Conservation (phyloP, 2,888 invertebrate genomes). For the Cerastis rubricosa region DNA sequence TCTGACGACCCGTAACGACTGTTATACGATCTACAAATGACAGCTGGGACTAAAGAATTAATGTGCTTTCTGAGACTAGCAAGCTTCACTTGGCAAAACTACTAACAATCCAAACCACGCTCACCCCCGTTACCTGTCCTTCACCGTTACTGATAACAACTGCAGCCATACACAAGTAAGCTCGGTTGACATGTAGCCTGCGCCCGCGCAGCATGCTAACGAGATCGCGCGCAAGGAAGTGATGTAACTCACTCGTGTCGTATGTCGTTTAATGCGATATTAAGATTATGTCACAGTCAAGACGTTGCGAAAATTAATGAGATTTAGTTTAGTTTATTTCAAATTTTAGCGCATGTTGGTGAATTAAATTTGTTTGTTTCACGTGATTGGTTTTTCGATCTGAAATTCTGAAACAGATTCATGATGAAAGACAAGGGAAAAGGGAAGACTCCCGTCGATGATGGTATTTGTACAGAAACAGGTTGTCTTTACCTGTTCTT, state of each 20-base stretch:
- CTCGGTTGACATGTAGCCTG: constrained; percentile 63
- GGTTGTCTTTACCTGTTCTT: background rate
- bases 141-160: constrained; percentile 43
- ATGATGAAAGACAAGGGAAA: background rate
- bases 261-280: constrained; percentile 40
- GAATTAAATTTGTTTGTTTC: background rate
- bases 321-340: constrained; percentile 35
- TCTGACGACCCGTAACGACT: background rate
- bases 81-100: background rate
- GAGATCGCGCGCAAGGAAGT: constrained; percentile 54
- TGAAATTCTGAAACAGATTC: background rate
- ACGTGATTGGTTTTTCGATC: background rate
- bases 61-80: background rate
- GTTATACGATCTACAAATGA: background rate
- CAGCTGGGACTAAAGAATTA: background rate
- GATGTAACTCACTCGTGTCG: constrained; percentile 45
- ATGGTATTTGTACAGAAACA: background rate
- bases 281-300: constrained; percentile 52
- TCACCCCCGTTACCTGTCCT: constrained; percentile 32
- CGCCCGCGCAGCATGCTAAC: constrained; percentile 58
- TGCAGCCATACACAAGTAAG: constrained; percentile 31
- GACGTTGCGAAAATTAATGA: constrained; percentile 54
- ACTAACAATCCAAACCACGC: constrained; percentile 15
- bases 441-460: no score
- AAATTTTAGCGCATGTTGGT: constrained; percentile 14